phyloP scores from a whole-genome alignment of 2,888 invertebrate species.

The Tachina grossa region DNA sequence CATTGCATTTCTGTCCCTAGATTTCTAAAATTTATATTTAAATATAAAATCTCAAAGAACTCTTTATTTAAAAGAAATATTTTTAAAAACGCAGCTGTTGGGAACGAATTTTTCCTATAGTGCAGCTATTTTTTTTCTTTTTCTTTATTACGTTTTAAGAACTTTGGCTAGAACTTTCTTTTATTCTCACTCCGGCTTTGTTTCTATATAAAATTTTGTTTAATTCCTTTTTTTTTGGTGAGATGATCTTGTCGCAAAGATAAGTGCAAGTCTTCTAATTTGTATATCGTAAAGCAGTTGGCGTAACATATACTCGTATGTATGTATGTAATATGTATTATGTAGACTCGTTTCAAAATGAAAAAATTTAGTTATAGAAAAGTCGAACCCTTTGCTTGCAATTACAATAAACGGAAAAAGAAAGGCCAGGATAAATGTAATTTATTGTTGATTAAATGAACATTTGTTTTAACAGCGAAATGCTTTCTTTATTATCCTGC shows the following conservation, averaged over 20 bases:
- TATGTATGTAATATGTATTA: neutral
- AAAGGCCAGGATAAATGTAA: conserved; percentile 69
- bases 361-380: conserved; percentile 3
- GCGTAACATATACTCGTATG: neutral
- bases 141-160: neutral
- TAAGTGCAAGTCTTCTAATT: conserved; percentile 69
- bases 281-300: conserved; percentile 58
- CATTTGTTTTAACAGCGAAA: conserved; percentile 71
- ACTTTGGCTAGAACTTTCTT: conserved; percentile 3
- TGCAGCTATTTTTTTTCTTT: neutral
- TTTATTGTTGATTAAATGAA: conserved; percentile 71
- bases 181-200: neutral
- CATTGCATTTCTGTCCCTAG: neutral
- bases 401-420: conserved; percentile 16
- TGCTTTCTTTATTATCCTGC: conserved; percentile 72
- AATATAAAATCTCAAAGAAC: neutral
- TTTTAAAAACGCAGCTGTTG: no score
- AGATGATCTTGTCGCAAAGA: conserved; percentile 64
- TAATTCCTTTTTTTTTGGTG: conserved; percentile 24
- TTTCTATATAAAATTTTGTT: neutral
- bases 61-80: neutral
- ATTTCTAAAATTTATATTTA: neutral
- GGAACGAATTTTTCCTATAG: neutral
- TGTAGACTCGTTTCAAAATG: conserved; percentile 27
- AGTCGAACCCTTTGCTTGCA: conserved; percentile 22